These are phyloP conservation scores for Limenitis camilla DNA, from an alignment of 2,888 invertebrate species.

Conservation along the genomic window DNA sequence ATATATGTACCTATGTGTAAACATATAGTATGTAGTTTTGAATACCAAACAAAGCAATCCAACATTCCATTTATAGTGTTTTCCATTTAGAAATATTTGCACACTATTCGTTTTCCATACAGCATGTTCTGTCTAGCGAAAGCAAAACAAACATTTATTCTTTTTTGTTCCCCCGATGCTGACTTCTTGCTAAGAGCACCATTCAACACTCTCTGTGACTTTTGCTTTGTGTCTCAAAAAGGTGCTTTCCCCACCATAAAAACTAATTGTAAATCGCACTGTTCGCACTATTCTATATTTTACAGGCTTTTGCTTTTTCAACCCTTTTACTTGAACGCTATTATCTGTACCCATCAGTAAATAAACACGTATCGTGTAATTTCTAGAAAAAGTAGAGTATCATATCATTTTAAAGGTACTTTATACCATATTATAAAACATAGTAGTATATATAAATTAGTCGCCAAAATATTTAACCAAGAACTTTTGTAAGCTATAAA, in stretches of 20 bases:
- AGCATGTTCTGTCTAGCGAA: background rate
- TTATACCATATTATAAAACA: too few relatives aligned
- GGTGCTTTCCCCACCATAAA: constrained; percentile 10
- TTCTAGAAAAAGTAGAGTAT: too few relatives aligned
- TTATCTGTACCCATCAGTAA: too few relatives aligned
- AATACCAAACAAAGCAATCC: background rate
- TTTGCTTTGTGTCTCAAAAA: constrained; percentile 18
- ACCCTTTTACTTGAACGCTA: too few relatives aligned
- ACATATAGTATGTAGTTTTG: background rate
- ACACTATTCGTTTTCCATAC: background rate
- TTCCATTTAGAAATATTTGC: background rate
- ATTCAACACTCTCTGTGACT: constrained; percentile 13
- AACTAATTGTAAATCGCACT: too few relatives aligned
- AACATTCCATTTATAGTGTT: background rate
- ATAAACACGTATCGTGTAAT: too few relatives aligned
- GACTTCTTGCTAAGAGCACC: constrained; percentile 15
- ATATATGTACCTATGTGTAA: background rate
- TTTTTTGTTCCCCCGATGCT: constrained; percentile 10
- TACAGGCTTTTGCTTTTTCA: too few relatives aligned
- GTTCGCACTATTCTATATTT: constrained; percentile 1
- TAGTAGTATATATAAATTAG: too few relatives aligned
- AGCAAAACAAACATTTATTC: constrained; percentile 9
- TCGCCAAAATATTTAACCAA: too few relatives aligned
- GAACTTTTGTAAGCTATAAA: too few relatives aligned
- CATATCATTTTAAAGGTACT: too few relatives aligned